Evolutionary conservation across 2,113 vertebrate species (phyloP), one percentile per base, ranked within the genome.

Genomic region (Spilogale gracilis): DNA sequence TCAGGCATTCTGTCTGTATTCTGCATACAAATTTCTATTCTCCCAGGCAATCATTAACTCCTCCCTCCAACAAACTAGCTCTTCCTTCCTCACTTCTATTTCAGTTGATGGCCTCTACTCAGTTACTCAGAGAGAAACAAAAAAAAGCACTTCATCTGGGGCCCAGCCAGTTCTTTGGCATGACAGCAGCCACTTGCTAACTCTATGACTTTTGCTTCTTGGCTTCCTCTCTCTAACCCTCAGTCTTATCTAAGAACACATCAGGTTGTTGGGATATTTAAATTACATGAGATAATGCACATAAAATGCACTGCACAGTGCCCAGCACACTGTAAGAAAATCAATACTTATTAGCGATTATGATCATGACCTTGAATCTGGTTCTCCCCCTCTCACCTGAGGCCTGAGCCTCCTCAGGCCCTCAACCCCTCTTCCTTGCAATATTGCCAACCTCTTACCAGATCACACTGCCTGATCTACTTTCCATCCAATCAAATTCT

Each of bases 31-130:
- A 74, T 21, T 27, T 82, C 65, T 78, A 3, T 71, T 87, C 87
- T 91, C 60, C 43, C 74, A 63, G 71, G 63, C 71, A 92, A 80
- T 80, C 67, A 83, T 0, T 30, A 43, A 79, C 27, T 58, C 20
- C 13, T 92, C 38, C 65, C n/a, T 87, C 63, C 48, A 90, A 79
- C 32, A 92, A 92, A 78, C 20, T 45, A 85, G 60, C 45, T 88
- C 84, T 32, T 95, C 61, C 81, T 91, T 96, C 78, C 91, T 92
- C 80, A 71, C 88, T 76, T 58, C 69, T 91, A 50, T 65, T 98
- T 94, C 82, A 82, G 56, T 73, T 17, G 61, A 76, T 82, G 45
- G 80, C 21, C 38, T 65, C 60, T 91, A 56, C 50, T 69, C 87
- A 80, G 48, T 73, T 43, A 61, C 9, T 61, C 74, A n/a, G 56